Conservation (phyloP, 2,797 vertebrate species). For the Mormyrus proboscirostris region DNA sequence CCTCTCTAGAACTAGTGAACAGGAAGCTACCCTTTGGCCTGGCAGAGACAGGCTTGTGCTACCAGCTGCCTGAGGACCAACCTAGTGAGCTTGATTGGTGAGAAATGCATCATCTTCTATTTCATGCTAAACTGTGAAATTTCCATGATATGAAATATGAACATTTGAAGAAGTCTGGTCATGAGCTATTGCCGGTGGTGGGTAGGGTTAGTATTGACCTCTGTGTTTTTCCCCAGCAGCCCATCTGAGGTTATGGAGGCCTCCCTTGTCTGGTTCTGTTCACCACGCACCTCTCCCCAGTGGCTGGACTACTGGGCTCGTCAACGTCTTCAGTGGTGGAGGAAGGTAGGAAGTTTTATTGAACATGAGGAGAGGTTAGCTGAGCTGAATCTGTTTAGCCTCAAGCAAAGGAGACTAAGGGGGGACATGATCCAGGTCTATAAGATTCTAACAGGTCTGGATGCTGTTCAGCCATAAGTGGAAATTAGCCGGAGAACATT, state of each 20-base stretch:
- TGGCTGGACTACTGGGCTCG: constrained; percentile 93
- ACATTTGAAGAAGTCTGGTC: not conserved
- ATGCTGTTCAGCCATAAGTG: not conserved
- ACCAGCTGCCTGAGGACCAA: constrained; percentile 50
- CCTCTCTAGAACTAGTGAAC: constrained; percentile 73
- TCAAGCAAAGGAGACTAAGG: not conserved
- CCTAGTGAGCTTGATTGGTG: constrained; percentile 52
- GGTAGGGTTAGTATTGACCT: constrained; percentile 15
- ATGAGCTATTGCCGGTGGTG: not conserved
- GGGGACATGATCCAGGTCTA: not conserved
- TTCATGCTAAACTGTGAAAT: not conserved
- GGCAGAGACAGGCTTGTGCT: constrained; percentile 80
- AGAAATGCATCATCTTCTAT: constrained; percentile 37
- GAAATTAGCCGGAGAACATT: not conserved
- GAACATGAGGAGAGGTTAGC: not conserved
- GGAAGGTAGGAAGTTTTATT: constrained; percentile 66
- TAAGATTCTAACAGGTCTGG: not conserved
- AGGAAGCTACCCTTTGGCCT: constrained; percentile 82
- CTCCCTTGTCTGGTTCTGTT: constrained; percentile 90
- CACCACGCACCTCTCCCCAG: constrained; percentile 74
- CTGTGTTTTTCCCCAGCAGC: constrained; percentile 56
- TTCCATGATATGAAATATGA: not conserved
- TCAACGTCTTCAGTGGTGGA: constrained; percentile 90
- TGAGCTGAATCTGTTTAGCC: not conserved
- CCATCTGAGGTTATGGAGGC: constrained; percentile 70